Percentiles rank a stretch among this genome's conserved stretches.
These are phyloP conservation scores for Echinops telfairi DNA, from an alignment of 2,113 vertebrate species.

Conservation along the genomic window DNA sequence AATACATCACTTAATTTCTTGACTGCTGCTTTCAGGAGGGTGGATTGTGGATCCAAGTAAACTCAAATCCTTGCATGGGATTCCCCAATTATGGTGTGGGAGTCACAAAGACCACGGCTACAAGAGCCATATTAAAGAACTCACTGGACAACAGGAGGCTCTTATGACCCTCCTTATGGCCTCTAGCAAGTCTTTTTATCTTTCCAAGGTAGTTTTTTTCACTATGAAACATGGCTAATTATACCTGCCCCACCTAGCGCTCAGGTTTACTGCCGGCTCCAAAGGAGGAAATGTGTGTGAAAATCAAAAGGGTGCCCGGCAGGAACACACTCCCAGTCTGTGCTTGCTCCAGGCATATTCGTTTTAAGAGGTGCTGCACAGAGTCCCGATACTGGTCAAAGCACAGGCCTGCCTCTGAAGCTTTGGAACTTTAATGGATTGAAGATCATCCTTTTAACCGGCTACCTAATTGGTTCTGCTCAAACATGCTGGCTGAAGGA, in stretches of 20 bases:
- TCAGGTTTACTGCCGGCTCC: neutral
- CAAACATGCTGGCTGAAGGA: neutral
- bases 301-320: neutral
- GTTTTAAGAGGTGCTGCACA: neutral
- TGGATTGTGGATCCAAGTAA: no score
- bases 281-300: neutral
- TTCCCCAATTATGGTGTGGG: neutral
- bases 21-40: no score
- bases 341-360: neutral
- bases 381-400: neutral
- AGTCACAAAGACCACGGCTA: neutral
- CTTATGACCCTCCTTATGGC: neutral
- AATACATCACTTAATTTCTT: no score
- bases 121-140: neutral
- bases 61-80: no score
- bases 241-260: neutral
- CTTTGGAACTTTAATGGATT: neutral
- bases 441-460: neutral
- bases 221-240: conserved; percentile 5
- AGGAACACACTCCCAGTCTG: neutral
- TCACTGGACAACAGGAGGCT: neutral
- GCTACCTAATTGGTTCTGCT: neutral
- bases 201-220: neutral
- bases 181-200: neutral
- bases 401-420: neutral